These are phyloP conservation scores for Lepilemur septentrionalis DNA, from an alignment of 2,797 vertebrate genomes.

Conservation along the genomic window DNA sequence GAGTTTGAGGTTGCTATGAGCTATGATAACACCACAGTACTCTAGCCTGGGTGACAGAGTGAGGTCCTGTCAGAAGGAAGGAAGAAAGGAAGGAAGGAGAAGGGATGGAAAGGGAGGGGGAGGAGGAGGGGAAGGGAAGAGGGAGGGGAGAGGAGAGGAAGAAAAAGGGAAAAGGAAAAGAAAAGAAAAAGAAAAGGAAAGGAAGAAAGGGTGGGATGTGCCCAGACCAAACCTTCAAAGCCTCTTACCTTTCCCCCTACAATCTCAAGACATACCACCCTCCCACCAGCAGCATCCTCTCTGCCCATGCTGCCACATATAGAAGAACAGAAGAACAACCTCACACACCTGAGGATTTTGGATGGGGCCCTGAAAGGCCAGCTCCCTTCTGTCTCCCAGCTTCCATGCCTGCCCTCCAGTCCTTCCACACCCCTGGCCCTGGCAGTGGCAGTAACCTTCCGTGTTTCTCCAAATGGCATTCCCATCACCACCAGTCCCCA, in stretches of 20 bases:
- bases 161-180: too few relatives aligned
- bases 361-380: background rate
- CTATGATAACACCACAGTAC: background rate
- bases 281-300: background rate
- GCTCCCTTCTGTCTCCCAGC: background rate
- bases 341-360: background rate
- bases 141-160: too few relatives aligned
- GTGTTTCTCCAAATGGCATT: background rate
- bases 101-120: too few relatives aligned
- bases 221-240: background rate
- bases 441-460: background rate
- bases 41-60: background rate
- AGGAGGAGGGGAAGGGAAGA: too few relatives aligned
- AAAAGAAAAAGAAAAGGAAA: background rate
- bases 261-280: background rate
- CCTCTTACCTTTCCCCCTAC: background rate
- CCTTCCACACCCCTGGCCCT: accelerated
- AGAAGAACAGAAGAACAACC: background rate
- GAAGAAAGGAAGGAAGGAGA: too few relatives aligned
- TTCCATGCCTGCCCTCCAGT: too few relatives aligned
- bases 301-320: background rate
- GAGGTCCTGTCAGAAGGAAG: background rate
- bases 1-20: background rate
- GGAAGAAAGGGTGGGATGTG: accelerated
- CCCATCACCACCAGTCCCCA: background rate